Percentiles rank a stretch among this genome's conserved stretches.
phyloP scores from a whole-genome alignment of 2,888 invertebrate species.

The Nebria salina region DNA sequence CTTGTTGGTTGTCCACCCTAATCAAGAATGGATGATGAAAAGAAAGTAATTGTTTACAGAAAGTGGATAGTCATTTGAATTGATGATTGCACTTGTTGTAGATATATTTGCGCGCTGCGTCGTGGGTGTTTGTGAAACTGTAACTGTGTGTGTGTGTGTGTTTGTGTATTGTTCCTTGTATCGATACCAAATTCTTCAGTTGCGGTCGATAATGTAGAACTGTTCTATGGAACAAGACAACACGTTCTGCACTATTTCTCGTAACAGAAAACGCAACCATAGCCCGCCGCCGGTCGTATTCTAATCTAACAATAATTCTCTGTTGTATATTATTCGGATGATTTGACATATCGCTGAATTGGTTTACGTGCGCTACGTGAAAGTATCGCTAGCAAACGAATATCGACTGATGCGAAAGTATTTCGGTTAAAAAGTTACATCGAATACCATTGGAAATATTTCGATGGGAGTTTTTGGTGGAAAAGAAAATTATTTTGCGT shows the following conservation, averaged over 20 bases:
- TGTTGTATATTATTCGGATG: conserved; percentile 35
- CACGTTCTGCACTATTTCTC: conserved; percentile 9
- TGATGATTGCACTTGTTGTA: background rate
- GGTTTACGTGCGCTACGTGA: conserved; percentile 32
- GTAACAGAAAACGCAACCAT: conserved; percentile 6
- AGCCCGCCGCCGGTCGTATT: background rate
- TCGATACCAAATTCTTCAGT: background rate
- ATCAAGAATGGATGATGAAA: background rate
- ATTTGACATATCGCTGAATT: conserved; percentile 31
- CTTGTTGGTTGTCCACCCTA: no score
- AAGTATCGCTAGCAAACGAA: conserved; percentile 6
- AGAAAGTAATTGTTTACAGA: background rate
- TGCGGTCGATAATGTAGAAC: background rate
- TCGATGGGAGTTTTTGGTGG: no score
- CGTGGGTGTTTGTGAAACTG: background rate
- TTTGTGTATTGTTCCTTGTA: background rate
- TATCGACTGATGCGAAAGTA: background rate
- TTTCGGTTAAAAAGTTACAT: no score
- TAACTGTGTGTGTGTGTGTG: conserved; percentile 19
- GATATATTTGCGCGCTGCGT: background rate
- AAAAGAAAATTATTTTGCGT: background rate
- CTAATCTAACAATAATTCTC: background rate
- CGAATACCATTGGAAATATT: no score
- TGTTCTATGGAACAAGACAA: conserved; percentile 5
- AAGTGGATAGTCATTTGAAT: background rate